phyloP scores from a whole-genome alignment of 2,113 vertebrate genomes.

The Larimichthys crocea region DNA sequence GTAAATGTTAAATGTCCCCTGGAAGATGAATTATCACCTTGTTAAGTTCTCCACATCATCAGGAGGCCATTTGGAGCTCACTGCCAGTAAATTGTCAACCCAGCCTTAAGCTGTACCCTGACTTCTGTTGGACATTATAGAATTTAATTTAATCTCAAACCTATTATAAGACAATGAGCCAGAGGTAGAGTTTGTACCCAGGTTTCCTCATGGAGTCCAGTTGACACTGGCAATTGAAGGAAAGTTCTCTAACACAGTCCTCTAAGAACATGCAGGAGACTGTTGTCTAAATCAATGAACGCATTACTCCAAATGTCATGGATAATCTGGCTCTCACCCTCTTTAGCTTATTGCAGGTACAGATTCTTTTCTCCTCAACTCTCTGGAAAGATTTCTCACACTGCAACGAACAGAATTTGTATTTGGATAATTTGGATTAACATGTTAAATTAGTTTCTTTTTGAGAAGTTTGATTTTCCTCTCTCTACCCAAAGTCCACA shows the following conservation, averaged over 20 bases:
- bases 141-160: constrained; percentile 46
- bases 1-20: constrained; percentile 28
- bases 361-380: neutral
- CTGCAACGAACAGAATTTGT: neutral
- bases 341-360: no score
- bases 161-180: constrained; percentile 49
- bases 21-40: constrained; percentile 43
- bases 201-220: neutral
- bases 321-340: neutral
- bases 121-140: constrained; percentile 45
- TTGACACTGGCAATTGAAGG: neutral
- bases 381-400: neutral
- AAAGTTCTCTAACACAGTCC: neutral
- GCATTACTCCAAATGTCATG: neutral
- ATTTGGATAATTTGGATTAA: neutral
- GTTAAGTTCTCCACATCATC: constrained; percentile 46
- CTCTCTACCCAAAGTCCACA: neutral
- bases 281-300: neutral
- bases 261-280: neutral
- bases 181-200: constrained; percentile 24
- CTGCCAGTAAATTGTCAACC: constrained; percentile 20
- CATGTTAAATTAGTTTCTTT: no score
- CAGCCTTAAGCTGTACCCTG: constrained; percentile 35
- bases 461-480: no score
- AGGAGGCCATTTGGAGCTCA: constrained; percentile 42